Evolutionary conservation across 2,113 vertebrate genomes (phyloP), one percentile per base, ranked within the genome.

Genomic region (Ibidorhyncha struthersii): DNA sequence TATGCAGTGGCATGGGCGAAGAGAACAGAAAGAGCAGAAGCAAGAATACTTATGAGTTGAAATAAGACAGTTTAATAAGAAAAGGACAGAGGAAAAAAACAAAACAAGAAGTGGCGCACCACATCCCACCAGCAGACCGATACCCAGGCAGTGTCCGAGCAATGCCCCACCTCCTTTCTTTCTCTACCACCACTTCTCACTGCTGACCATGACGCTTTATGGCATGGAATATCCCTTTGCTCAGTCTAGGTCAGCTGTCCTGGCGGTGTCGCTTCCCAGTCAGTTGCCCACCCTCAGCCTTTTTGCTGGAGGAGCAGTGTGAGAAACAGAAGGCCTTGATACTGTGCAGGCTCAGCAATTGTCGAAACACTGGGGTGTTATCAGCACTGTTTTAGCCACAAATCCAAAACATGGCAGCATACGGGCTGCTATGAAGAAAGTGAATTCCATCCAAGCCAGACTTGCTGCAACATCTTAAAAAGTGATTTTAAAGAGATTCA

Each of bases 321-420:
- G 36, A 38, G 53, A 18, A 72, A 19, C 4, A 6, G 45, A 69
- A 20, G 61, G 29, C 13, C 26, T 12, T 14, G 29, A 5, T 8
- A 1, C n/a, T 4, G 6, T 26, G 40, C 32, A 6, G 43, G 52
- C 5, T 67, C 32, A 6, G 6, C 8, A 15, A 2, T 0, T 13
- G 65, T 72, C 29, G 4, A 3, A 19, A 6, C 29, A 5, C 8
- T 2, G 32, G 4, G 7, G 11, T 27, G 45, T 18, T 38, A 22
- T 1, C 34, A 25, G 1, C 8, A 2, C 19, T 40, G 41, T 1
- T 26, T 25, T 13, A 52, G 56, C 43, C 18, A 14, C 27, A 27
- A 2, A 58, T 32, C 41, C 14, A 34, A 23, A 65, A 5, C 29
- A 10, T 20, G n/a, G 32, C 53, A 49, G 6, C 10, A 1, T 2